Conservation (phyloP, 2,888 invertebrate species). For the Mactromeris polynyma region DNA sequence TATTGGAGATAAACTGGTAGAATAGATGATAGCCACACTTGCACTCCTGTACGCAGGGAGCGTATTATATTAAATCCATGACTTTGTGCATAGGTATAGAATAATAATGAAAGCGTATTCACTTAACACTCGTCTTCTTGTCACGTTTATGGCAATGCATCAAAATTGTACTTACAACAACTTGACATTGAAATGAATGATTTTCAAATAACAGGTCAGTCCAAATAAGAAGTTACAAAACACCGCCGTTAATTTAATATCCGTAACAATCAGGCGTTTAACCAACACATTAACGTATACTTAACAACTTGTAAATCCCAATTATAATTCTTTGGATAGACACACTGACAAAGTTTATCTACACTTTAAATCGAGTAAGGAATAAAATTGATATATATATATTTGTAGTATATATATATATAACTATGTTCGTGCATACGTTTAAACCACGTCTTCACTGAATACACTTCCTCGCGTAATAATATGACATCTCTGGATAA, state of each 20-base stretch:
- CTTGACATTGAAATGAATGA: not conserved
- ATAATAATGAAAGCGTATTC: not conserved
- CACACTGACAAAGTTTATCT: not conserved
- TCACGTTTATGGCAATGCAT: not conserved
- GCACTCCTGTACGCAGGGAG: not conserved
- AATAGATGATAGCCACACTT: not conserved
- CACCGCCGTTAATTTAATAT: not conserved
- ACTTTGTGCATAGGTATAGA: not conserved
- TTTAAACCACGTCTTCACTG: not conserved
- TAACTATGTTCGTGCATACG: not conserved
- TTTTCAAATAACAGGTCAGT: conserved; percentile 7
- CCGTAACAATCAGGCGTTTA: not conserved
- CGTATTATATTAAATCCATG: not conserved
- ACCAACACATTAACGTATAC: not conserved
- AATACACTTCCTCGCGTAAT: not conserved
- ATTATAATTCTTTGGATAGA: not conserved
- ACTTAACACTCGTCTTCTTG: not conserved
- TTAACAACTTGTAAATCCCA: too few species aligned
- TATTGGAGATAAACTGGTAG: not conserved
- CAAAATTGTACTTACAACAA: not conserved
- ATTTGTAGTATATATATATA: not conserved
- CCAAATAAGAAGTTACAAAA: not conserved
- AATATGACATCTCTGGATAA: not conserved
- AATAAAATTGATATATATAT: not conserved
- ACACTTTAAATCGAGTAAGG: not conserved